Evolutionary conservation across 2,113 vertebrate species (phyloP).

Genomic region (Hyaena hyaena): DNA sequence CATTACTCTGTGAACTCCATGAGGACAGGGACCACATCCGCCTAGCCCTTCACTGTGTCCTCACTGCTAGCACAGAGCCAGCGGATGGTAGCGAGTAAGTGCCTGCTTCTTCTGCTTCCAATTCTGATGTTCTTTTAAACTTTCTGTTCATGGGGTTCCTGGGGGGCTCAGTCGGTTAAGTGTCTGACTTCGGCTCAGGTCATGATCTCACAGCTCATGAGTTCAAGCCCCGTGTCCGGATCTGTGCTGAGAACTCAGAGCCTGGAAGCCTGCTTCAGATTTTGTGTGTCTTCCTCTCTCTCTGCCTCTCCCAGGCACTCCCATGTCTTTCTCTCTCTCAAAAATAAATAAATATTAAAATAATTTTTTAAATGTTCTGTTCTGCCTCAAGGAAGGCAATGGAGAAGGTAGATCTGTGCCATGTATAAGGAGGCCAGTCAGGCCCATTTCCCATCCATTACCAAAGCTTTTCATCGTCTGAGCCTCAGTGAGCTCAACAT

Average conservation of each 20-base stretch:
- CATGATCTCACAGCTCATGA: no score
- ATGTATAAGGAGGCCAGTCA: not conserved
- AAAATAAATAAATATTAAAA: no score
- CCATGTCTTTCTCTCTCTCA: no score
- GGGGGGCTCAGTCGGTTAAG: no score
- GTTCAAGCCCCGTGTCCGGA: no score
- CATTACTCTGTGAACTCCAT: not conserved
- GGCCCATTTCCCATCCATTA: not conserved
- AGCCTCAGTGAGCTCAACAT: not conserved
- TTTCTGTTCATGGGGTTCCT: not conserved
- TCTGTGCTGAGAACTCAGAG: no score
- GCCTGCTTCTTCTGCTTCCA: not conserved
- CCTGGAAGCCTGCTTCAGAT: no score
- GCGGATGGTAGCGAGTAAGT: not conserved
- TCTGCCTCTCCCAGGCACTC: no score
- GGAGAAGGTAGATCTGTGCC: not conserved
- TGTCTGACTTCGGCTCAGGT: no score
- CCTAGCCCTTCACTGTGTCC: rapidly evolving
- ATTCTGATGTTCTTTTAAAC: not conserved
- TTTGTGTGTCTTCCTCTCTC: no score
- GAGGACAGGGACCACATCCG: not conserved
- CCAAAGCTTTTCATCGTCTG: rapidly evolving
- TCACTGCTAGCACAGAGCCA: not conserved
- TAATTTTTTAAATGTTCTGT: not conserved
- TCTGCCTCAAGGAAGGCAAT: not conserved